Base-by-base conservation (phyloP, 2,113 vertebrate genomes). In the Cynocephalus volans region DNA sequence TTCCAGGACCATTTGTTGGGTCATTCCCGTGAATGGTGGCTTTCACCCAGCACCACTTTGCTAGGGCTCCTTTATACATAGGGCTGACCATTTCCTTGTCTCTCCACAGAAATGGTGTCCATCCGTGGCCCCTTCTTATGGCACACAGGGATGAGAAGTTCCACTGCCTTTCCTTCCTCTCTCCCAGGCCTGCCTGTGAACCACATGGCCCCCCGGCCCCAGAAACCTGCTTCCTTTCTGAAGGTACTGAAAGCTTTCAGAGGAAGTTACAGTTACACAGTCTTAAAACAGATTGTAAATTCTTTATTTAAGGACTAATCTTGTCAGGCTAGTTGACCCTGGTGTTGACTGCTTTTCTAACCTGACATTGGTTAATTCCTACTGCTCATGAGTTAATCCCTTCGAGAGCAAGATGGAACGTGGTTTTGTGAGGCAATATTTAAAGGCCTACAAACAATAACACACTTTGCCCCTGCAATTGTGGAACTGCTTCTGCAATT, bases 401-500 rank as follows among this genome's bases (percentile, higher is more conserved):
- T 96, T 96, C 60, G 83, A 98, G 97, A 98, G 93, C 73, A 96
- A 97, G 96, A 97, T 96, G 91, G 98, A 98, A 98, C 97, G 50
- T 88, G 62, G 70, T 96, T 90, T 90, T 82, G 36, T 82, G 97
- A 98, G 96, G 89, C 84, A 96, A 81, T 76, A 83, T 95, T 97
- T 98, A 82, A 98, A 97, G 96, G 69, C 67, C 96, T 67, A 92
- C 94, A 98, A 98, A 97, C 92, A 98, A 97, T 97, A 98, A 97
- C 95, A 97, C 0, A 58, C 67, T 97, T 65, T 96, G 95, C 95
- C 85, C 90, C 97, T 94, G 52, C 52, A 79, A n/a, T 13, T 23
- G 48, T 50, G 54, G 75, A 52, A 41, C 48, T 12, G 48, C 92
- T 98, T 91, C 79, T 96, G 76, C 56, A 95, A 65, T 96, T 98